Base-by-base conservation (phyloP, 1,140 invertebrate genomes). In the Drosophila gunungcola region DNA sequence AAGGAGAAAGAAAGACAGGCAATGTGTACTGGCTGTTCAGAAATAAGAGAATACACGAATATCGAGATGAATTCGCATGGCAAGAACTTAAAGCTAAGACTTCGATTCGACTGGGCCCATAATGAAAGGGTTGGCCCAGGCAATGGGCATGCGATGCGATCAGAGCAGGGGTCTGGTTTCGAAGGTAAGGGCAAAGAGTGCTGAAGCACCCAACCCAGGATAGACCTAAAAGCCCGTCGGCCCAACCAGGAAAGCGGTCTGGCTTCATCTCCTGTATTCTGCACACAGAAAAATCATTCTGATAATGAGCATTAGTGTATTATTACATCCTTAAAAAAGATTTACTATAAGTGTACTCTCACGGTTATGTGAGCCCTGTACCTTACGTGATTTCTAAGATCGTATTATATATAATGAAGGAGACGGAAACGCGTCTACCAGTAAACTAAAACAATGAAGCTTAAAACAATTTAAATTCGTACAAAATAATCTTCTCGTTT, bases 81-180 rank as follows among this genome's bases (percentile, higher is more conserved):
- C 53, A 81, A 63, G 68, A 85, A 82, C 78, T 85, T 74, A 73
- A 74, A 85, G 68, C 61, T 34, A 49, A 53, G 38, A 60, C 45
- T 70, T 68, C 54, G 64, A 43, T 41, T 29, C 43, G 54, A 49
- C 74, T 52, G 65, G 63, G 55, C 39, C 51, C 76, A 65, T 89
- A 88, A 89, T 88, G 84, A 88, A 88, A 84, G 83, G 83, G 83
- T 88, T 89, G 73, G 74, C 84, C 72, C 63, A 43, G 57, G 54
- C 57, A 48, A 45, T 39, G 53, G 51, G 42, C 57, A 36, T 29
- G 29, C 60, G 60, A 38, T 56, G 46, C 25, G 48, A 45, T 38
- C 52, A 36, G 56, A 39, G 16, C 36, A n/a, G n/a, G 29, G 46
- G 38, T n/a, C 7, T 7, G 2, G 11, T 9, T 11, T n/a, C 25